Percentiles rank a stretch among this genome's conserved stretches.
These are phyloP conservation scores for Listrodromus nycthemerus DNA, from an alignment of 2,888 invertebrate genomes.

Conservation along the genomic window DNA sequence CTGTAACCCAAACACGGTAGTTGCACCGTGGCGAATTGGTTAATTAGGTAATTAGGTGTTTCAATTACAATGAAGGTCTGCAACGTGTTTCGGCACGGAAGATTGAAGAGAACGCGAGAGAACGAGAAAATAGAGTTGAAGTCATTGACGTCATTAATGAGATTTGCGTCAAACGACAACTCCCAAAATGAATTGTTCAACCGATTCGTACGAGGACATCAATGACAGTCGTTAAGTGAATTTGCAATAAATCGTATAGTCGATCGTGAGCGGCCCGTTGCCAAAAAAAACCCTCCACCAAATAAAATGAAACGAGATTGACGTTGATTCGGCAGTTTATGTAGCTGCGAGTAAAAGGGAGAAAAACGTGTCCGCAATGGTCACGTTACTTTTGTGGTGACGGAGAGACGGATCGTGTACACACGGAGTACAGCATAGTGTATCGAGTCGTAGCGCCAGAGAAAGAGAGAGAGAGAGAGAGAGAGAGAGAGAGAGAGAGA, in stretches of 20 bases:
- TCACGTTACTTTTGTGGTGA: slow-evolving; percentile 31
- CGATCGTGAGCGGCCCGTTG: not conserved
- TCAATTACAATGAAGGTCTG: slow-evolving; percentile 17
- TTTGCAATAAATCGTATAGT: no score
- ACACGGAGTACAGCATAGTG: slow-evolving; percentile 50
- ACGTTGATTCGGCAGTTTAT: not conserved
- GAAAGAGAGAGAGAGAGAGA: slow-evolving; percentile 17
- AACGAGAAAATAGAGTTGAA: slow-evolving; percentile 8
- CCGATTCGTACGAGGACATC: not conserved
- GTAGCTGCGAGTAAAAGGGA: not conserved
- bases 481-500: slow-evolving; percentile 20
- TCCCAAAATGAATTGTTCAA: not conserved
- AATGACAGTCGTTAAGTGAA: not conserved
- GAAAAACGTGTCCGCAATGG: slow-evolving; percentile 39
- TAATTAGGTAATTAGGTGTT: slow-evolving; percentile 9
- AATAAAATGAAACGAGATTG: not conserved
- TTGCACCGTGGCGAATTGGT: slow-evolving; percentile 12
- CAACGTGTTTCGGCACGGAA: not conserved
- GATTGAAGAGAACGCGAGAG: not conserved
- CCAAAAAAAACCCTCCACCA: not conserved
- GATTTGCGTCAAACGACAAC: not conserved
- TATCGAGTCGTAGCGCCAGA: slow-evolving; percentile 52
- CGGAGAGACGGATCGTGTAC: slow-evolving; percentile 30
- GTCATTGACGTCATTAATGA: not conserved
- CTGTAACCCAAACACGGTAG: slow-evolving; percentile 22